Base-by-base conservation (phyloP, 2,113 vertebrate genomes). In the Clarias macrocephalus region DNA sequence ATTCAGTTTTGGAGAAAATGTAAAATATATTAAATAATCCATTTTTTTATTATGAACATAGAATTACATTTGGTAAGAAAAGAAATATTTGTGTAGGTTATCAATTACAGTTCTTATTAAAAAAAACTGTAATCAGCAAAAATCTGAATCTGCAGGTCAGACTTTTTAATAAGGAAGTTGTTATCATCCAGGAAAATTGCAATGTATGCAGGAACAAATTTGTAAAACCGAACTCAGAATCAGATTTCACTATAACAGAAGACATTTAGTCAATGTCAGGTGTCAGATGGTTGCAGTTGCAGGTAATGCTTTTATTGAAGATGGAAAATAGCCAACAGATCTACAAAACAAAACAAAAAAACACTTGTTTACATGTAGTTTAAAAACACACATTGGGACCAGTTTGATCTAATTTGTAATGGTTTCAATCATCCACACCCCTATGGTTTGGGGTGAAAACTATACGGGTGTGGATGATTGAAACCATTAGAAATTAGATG, bases 191-290 rank as follows among this genome's bases (percentile, higher is more conserved):
- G 33, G 28, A 77, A 77, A 56, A 30, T 57, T 57, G 28, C 28
- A 16, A 33, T 33, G 28, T 18, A 59, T 80, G 56, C 33, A 80
- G 28, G 33, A 59, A 16, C 54, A 33, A 77, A 56, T 28, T 7
- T 57, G 52, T n/a, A 57, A 28, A 33, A 56, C 2, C n/a, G 30
- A 56, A 33, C 3, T 80, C 25, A 16, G 25, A 28, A 19, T 57
- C 54, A 60, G 56, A 60, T 23, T 80, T 80, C 77, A 57, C 76
- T 57, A 79, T 19, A 79, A 16, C 54, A 80, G 56, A 52, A 79
- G 16, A 16, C 52, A 56, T 79, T 79, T 59, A 80, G 16, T 59
- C 28, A 33, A 57, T 30, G n/a, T 57, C n/a, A 79, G 13, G 13
- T 7, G 3, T 79, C 48, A 19, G 25, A 56, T 15, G 18, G 52